These are phyloP conservation scores for Papilio machaon DNA, from an alignment of 1,140 invertebrate species.

Conservation along the genomic window DNA sequence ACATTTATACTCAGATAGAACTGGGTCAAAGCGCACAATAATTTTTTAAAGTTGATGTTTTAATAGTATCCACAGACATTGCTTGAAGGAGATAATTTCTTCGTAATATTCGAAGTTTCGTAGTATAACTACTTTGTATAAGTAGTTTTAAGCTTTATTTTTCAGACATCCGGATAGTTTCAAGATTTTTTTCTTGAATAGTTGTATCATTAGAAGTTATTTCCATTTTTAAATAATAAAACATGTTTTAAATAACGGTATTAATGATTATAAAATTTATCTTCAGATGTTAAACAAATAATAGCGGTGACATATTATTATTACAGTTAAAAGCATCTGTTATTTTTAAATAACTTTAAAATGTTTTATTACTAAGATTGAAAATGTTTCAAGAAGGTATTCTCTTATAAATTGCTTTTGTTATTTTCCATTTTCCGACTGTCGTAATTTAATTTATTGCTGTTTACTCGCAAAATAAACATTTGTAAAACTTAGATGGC, in stretches of 20 bases:
- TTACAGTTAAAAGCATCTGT: no score
- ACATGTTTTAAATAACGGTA: no score
- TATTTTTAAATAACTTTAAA: slow-evolving; percentile 3
- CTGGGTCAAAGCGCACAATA: slow-evolving; percentile 29
- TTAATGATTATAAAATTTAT: no score
- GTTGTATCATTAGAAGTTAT: no score
- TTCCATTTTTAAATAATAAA: no score
- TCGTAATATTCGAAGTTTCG: slow-evolving; percentile 32
- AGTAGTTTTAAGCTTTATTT: not conserved
- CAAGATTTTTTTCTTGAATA: not conserved
- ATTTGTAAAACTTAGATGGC: slow-evolving; percentile 12
- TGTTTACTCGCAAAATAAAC: slow-evolving; percentile 16
- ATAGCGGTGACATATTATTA: no score
- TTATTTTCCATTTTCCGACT: slow-evolving; percentile 19
- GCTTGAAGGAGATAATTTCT: slow-evolving; percentile 30
- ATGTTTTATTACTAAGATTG: slow-evolving; percentile 18
- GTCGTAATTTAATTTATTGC: slow-evolving; percentile 33
- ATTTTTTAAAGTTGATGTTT: slow-evolving; percentile 34
- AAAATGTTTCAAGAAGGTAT: slow-evolving; percentile 15
- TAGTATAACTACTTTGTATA: slow-evolving; percentile 5
- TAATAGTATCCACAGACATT: slow-evolving; percentile 33
- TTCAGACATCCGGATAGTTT: not conserved
- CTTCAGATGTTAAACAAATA: no score
- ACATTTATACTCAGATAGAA: not conserved
- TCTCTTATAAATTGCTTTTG: slow-evolving; percentile 33